Evolutionary conservation across 2,888 invertebrate genomes (phyloP), one percentile per base, ranked within the genome.

Genomic region (Tanypteryx hageni): DNA sequence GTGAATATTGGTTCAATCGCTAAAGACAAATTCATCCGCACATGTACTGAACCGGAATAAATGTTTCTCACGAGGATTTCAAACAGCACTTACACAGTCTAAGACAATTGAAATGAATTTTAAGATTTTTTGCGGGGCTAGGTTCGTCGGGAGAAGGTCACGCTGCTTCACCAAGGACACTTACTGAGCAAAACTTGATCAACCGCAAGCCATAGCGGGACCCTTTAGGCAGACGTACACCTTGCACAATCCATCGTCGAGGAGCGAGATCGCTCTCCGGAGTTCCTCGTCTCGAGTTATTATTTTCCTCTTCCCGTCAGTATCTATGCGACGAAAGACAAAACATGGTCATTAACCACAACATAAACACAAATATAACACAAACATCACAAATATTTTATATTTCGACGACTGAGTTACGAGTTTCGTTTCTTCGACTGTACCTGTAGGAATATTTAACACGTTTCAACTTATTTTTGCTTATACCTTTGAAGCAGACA

Each of bases 221-320:
- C 89, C 61, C 44, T 59, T 89, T 13, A 89, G 89, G n/a, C 89
- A 89, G 89, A 89, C 89, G 31, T 18, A 89, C 31, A 89, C 61
- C 44, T 89, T 89, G 68, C 89, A 89, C 64, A 89, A 27, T 61
- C 89, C 89, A 89, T 89, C 56, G 31, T 59, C 89, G 10, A 27
- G 64, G 13, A 64, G 61, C 14, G 89, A 44, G 10, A 89, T 64
- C 9, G 89, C 89, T n/a, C 18, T 89, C 64, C 64, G 61, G 4
- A 89, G 89, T n/a, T 89, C 89, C 56, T 64, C 89, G 56, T 89
- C 89, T 44, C 64, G 64, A 13, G 31, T 44, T 31, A 89, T 89
- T 44, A n/a, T 10, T 68, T 64, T 64, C 18, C 59, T 56, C 64
- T 89, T 61, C 3, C 89, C 89, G 64, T 89, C 89, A 0, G 89